Evolutionary conservation across 2,113 vertebrate genomes (phyloP).

Genomic region (Rhynchomys soricoides): DNA sequence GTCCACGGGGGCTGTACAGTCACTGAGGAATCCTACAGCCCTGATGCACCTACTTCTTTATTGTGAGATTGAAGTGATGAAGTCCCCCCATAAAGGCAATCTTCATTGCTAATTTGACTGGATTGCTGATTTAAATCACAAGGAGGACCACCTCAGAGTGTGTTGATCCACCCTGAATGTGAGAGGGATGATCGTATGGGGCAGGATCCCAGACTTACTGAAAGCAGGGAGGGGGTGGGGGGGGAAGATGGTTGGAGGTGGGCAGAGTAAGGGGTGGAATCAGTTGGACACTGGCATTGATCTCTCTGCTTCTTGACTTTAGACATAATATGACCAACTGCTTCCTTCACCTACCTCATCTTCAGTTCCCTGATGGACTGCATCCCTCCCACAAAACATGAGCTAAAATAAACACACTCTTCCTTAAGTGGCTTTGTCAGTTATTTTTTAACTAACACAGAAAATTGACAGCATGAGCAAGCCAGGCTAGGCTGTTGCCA

Average conservation of each 20-base stretch:
- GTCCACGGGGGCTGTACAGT: neutral
- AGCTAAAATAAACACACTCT: neutral
- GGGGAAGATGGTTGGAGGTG: accelerated
- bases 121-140: neutral
- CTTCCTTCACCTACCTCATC: neutral
- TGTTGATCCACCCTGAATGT: neutral
- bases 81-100: neutral
- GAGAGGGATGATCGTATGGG: neutral
- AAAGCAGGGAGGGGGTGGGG: neutral
- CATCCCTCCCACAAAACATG: no score
- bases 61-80: neutral
- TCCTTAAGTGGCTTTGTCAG: neutral
- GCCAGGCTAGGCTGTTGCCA: neutral
- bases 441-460: neutral
- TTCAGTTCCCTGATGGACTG: neutral
- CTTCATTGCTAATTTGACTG: neutral
- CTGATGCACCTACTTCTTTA: neutral
- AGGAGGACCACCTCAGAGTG: no score
- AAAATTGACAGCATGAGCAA: neutral
- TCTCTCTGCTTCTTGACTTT: neutral
- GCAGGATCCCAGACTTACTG: neutral
- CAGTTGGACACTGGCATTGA: no score
- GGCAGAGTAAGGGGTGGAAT: neutral
- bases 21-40: neutral
- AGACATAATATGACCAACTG: no score